These are phyloP conservation scores for Corythornis cristatus DNA, from an alignment of 2,113 vertebrate species.

Conservation along the genomic window DNA sequence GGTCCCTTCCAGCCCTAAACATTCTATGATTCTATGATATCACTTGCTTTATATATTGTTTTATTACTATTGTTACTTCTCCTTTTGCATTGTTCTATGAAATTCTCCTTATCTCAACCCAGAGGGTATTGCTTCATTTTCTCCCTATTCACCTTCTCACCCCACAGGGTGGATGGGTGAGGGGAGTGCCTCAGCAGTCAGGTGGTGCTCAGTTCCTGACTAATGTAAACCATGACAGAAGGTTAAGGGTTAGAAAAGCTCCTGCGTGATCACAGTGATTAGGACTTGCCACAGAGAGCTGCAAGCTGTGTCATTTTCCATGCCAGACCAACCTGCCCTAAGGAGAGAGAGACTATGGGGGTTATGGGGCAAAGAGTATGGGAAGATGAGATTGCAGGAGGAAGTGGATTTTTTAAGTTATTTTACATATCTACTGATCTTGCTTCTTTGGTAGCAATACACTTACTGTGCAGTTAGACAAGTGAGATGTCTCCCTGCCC, in stretches of 20 bases:
- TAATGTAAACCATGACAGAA: too few relatives aligned
- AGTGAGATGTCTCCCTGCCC: not conserved
- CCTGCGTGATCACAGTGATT: not conserved
- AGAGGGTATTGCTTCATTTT: too few relatives aligned
- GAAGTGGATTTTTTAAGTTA: not conserved
- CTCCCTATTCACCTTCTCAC: too few relatives aligned
- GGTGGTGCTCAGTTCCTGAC: too few relatives aligned
- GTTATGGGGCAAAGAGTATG: not conserved
- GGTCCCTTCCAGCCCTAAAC: too few relatives aligned
- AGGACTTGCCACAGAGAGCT: not conserved
- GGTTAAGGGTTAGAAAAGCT: not conserved
- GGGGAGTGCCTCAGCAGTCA: too few relatives aligned
- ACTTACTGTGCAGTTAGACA: not conserved
- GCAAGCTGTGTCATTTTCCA: not conserved
- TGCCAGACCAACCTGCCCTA: not conserved
- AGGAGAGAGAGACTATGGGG: not conserved
- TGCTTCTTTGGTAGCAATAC: not conserved
- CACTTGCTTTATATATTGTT: too few relatives aligned
- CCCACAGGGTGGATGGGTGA: too few relatives aligned
- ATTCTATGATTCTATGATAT: too few relatives aligned
- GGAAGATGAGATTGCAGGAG: not conserved
- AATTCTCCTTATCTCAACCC: too few relatives aligned
- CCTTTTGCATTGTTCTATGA: too few relatives aligned
- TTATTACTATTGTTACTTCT: too few relatives aligned
- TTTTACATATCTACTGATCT: not conserved